Evolutionary conservation across 1,140 invertebrate genomes (phyloP), one percentile per base, ranked within the genome.

Genomic region (Marisa cornuarietis): DNA sequence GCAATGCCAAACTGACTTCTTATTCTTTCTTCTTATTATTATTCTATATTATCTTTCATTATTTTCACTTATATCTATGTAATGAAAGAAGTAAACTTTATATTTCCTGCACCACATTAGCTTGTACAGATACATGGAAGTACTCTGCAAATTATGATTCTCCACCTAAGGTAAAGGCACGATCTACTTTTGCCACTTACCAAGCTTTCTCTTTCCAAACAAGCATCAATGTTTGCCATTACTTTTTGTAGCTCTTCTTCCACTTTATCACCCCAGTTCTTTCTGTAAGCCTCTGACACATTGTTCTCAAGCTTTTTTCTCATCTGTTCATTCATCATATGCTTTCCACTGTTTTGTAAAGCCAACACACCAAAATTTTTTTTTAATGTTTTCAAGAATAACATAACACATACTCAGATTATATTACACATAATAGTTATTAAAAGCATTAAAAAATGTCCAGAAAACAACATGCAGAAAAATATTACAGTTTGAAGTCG

Each of bases 131-230:
- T 58, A 18, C 9, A 58, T 4, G 8, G 0, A 58, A 58, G 54
- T 42, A 58, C 54, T 58, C 54, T 58, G 54, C 54, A 58, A 58
- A 58, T 58, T 54, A 54, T 54, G 52, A 54, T 8, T 54, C 14
- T 14, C 14, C 14, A 54, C 52, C 8, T 8, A 9, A n/a, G 14
- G 54, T 18, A 9, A 18, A 58, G 11, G 54, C 11, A 4, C 9
- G 2, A 58, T 18, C 0, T 1, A 58, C 54, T 58, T 68, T 68
- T 20, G 31, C 20, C 20, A 76, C 79, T 80, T 81, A 90, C 87
- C 85, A 88, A 76, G 58, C 87, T 78, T 62, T 86, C 83, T 31
- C 84, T 81, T 65, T 83, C 49, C 61, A 87, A 84, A 76, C 88
- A 90, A 71, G 77, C 69, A 61, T 82, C 80, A 61, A 90, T 86